A percentile compares a stretch with the other conserved stretches of the same genome.
phyloP scores from a whole-genome alignment of 2,888 invertebrate genomes.

The Drosophila trichaetosa region DNA sequence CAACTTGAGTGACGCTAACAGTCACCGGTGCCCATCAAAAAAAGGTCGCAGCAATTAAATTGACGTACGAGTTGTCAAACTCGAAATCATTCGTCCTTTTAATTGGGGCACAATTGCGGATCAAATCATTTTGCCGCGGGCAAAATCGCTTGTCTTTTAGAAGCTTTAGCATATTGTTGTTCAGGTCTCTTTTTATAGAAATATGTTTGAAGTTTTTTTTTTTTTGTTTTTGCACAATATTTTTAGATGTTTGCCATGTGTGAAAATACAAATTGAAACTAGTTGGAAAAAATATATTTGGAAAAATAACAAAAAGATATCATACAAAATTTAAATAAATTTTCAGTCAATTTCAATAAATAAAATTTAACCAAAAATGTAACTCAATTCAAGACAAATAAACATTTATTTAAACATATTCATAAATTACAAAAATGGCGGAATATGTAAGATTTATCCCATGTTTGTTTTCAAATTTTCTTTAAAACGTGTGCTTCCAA shows the following conservation, averaged over 20 bases:
- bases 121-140: slow-evolving; percentile 37
- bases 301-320: background rate
- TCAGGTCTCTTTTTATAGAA: background rate
- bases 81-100: slow-evolving; percentile 75
- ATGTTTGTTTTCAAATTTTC: slow-evolving; percentile 6
- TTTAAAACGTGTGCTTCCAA: slow-evolving; percentile 45
- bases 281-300: background rate
- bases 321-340: background rate
- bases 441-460: background rate
- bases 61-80: slow-evolving; percentile 75
- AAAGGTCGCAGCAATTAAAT: slow-evolving; percentile 72
- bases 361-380: background rate
- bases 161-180: slow-evolving; percentile 10
- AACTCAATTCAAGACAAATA: slow-evolving; percentile 4
- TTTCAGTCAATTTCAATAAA: background rate
- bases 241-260: background rate
- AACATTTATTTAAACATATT: background rate
- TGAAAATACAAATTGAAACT: background rate
- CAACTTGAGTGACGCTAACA: slow-evolving; percentile 35
- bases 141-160: background rate
- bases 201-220: background rate
- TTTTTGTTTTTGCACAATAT: background rate
- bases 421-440: slow-evolving; percentile 1
- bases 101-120: slow-evolving; percentile 66
- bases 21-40: slow-evolving; percentile 48